A percentile compares a stretch with the other conserved stretches of the same genome.
Conservation (phyloP, 2,888 invertebrate species). For the Xestobium rufovillosum region DNA sequence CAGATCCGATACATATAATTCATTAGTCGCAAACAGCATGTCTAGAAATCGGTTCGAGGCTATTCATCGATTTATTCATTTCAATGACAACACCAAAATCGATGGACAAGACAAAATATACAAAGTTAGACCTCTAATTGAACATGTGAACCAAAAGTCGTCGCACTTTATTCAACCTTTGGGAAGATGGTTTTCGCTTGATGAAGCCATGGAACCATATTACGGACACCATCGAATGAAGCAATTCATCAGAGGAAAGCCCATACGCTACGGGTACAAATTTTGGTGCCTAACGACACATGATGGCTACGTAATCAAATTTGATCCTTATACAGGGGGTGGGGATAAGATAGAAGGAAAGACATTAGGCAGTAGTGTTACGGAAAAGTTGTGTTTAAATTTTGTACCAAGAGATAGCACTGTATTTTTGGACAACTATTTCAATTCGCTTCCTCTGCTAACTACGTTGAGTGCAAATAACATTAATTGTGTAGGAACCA, state of each 20-base stretch:
- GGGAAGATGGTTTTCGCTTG: slow-evolving; percentile 20
- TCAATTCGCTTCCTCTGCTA: slow-evolving; percentile 15
- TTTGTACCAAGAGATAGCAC: slow-evolving; percentile 14
- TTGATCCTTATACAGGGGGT: slow-evolving; percentile 13
- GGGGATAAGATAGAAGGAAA: slow-evolving; percentile 14
- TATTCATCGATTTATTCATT: slow-evolving; percentile 20
- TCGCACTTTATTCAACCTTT: slow-evolving; percentile 13
- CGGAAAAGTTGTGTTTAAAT: slow-evolving; percentile 14
- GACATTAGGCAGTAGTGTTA: slow-evolving; percentile 14
- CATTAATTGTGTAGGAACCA: slow-evolving; percentile 1
- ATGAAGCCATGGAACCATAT: slow-evolving; percentile 26
- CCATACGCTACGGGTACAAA: slow-evolving; percentile 15
- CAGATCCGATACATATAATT: slow-evolving; percentile 11
- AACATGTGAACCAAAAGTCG: slow-evolving; percentile 17
- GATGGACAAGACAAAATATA: slow-evolving; percentile 19
- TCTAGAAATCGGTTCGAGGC: slow-evolving; percentile 20
- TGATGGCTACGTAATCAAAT: slow-evolving; percentile 18
- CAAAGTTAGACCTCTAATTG: slow-evolving; percentile 21
- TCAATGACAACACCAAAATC: slow-evolving; percentile 20
- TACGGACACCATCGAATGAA: slow-evolving; percentile 26
- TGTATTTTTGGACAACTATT: slow-evolving; percentile 19
- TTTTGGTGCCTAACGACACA: slow-evolving; percentile 17
- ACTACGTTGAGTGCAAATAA: neutral
- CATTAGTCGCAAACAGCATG: slow-evolving; percentile 17
- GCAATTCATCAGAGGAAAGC: slow-evolving; percentile 25